Evolutionary conservation across 2,113 vertebrate genomes (phyloP).

Genomic region (Rhizomys pruinosus): DNA sequence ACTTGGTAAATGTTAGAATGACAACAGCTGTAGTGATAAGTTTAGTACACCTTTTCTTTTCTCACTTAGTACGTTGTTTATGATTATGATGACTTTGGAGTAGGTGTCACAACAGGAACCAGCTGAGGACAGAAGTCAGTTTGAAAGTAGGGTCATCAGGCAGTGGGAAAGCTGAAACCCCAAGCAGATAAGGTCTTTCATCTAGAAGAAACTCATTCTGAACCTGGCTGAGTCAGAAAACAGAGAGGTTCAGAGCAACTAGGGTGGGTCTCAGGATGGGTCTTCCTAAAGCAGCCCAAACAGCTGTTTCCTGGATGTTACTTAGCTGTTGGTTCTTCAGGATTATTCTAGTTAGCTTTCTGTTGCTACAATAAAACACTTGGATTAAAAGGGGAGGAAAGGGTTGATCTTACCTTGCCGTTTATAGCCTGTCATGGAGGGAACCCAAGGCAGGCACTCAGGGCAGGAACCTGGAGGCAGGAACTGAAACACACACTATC

Average conservation of each 20-base stretch:
- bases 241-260: too few relatives aligned
- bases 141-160: not conserved
- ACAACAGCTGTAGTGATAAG: not conserved
- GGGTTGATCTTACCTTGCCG: too few relatives aligned
- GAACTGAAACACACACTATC: too few relatives aligned
- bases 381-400: too few relatives aligned
- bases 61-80: not conserved
- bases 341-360: too few relatives aligned
- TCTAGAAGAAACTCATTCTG: not conserved
- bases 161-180: not conserved
- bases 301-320: not conserved
- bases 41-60: not conserved
- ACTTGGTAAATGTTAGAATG: not conserved
- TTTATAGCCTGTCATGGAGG: too few relatives aligned
- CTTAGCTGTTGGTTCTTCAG: not conserved
- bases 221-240: not conserved
- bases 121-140: not conserved
- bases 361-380: too few relatives aligned
- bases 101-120: not conserved
- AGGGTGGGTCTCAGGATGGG: too few relatives aligned
- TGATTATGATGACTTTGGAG: not conserved
- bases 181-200: not conserved
- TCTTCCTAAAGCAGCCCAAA: constrained; percentile 2
- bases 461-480: too few relatives aligned
- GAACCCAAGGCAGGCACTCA: too few relatives aligned